Percentiles rank a stretch among this genome's conserved stretches.
These are phyloP conservation scores for Andrena hattorfiana DNA, from an alignment of 2,888 invertebrate species.

Conservation along the genomic window DNA sequence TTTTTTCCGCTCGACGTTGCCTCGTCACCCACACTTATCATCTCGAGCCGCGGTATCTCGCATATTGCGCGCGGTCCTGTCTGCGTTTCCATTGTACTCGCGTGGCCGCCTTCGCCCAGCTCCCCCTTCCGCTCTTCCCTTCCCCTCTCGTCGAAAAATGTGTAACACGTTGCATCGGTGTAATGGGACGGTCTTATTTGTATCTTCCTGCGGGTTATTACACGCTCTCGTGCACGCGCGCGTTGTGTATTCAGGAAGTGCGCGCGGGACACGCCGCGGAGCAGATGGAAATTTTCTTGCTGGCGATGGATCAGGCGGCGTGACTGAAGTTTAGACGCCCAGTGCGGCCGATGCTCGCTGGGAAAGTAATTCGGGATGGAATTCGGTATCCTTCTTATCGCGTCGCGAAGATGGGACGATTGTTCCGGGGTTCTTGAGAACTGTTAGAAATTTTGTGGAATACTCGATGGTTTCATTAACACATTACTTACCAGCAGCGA, in stretches of 20 bases:
- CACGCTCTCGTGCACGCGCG: slow-evolving; percentile 54
- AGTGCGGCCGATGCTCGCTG: no score
- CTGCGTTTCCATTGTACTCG: slow-evolving; percentile 54
- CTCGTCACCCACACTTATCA: slow-evolving; percentile 70
- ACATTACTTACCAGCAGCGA: no score
- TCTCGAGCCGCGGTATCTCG: slow-evolving; percentile 40
- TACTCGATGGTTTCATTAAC: no score
- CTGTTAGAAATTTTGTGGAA: no score
- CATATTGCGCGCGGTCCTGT: slow-evolving; percentile 49
- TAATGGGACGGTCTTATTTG: slow-evolving; percentile 66
- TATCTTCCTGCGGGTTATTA: slow-evolving; percentile 64
- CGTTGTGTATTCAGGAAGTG: slow-evolving; percentile 54
- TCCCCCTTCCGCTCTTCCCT: not conserved
- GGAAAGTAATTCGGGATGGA: no score
- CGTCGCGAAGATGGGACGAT: no score
- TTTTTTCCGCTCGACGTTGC: slow-evolving; percentile 67
- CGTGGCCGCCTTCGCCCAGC: slow-evolving; percentile 13
- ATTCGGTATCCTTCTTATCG: no score
- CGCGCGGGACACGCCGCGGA: not conserved
- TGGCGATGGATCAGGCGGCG: not conserved
- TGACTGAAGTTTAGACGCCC: not conserved
- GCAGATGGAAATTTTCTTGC: slow-evolving; percentile 13
- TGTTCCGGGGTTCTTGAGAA: no score
- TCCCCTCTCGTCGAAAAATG: slow-evolving; percentile 59
- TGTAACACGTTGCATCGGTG: slow-evolving; percentile 64